Evolutionary conservation across 2,797 vertebrate genomes (phyloP), one percentile per base, ranked within the genome.

Genomic region (Cichlasoma orientale): DNA sequence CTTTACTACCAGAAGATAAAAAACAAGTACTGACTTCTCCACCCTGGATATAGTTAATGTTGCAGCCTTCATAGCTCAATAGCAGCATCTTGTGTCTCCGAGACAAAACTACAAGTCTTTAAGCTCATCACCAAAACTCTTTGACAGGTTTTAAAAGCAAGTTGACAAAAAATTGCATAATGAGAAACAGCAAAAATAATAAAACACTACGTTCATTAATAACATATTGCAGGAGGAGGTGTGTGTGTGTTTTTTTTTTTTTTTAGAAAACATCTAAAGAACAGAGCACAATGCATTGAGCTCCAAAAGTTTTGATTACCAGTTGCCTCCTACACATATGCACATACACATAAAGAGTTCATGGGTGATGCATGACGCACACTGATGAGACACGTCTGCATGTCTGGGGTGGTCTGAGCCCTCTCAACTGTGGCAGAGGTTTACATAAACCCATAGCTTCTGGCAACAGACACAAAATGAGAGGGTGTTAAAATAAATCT

Each of bases 61-160:
- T 38, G 25, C 1, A n/a, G 38, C 21, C 44, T 72, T 76, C 18
- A 58, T 18, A 81, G 90, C 91, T 93, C 87, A 82, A 92, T 52
- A 88, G 91, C 82, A 86, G 69, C 91, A 91, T 89, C 93, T 91
- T 79, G 92, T 93, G 93, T 82, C 82, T 41, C 38, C 58, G 1
- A 52, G 23, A 44, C 2, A 54, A 31, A 88, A 91, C 75, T 92
- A 71, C 92, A 92, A 47, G 41, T 68, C 4, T 2, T 50, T 68
- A 7, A 68, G 56, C 23, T 47, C 4, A 6, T 16, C 21, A 56
- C 12, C 1, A 33, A 61, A 68, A n/a, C 8, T n/a, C 1, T 44
- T 27, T 23, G 7, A 33, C 63, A 31, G 23, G 38, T 70, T 58
- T 47, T 36, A 13, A 21, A 23, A 47, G 61, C 25, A 47, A 27